Conservation (phyloP, 2,113 vertebrate genomes). For the Siniperca chuatsi region DNA sequence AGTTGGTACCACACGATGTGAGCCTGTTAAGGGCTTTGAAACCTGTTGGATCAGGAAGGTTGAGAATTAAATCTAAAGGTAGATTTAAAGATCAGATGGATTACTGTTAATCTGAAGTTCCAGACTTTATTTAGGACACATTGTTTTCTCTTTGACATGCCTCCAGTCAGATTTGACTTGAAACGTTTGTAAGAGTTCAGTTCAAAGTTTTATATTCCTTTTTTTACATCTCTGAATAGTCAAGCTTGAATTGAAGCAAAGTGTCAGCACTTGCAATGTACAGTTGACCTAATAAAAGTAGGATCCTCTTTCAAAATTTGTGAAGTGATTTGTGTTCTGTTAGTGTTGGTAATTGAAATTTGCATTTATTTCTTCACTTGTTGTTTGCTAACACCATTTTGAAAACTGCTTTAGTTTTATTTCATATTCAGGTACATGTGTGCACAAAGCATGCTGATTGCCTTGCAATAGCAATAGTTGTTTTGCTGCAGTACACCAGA, state of each 20-base stretch:
- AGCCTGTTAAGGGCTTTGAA: neutral
- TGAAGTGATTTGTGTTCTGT: neutral
- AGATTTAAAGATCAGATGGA: neutral
- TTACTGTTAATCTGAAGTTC: neutral
- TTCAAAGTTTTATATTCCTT: neutral
- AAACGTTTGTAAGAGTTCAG: too few species aligned
- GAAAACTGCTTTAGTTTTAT: neutral
- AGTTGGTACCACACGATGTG: neutral
- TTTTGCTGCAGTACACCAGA: neutral
- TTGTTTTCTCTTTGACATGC: neutral
- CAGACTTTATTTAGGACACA: neutral
- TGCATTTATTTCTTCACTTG: neutral
- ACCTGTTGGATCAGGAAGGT: neutral
- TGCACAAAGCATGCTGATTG: neutral
- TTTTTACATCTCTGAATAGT: neutral
- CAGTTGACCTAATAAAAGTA: slow-evolving; percentile 26
- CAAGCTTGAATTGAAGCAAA: neutral
- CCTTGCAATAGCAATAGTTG: neutral
- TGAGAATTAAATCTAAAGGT: neutral
- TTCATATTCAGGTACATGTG: neutral
- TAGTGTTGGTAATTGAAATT: too few species aligned
- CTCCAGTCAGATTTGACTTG: neutral
- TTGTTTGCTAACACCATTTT: neutral
- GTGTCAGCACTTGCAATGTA: neutral
- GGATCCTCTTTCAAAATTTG: neutral